These are phyloP conservation scores for Melanophora roralis DNA, from an alignment of 2,888 invertebrate genomes.

Conservation along the genomic window DNA sequence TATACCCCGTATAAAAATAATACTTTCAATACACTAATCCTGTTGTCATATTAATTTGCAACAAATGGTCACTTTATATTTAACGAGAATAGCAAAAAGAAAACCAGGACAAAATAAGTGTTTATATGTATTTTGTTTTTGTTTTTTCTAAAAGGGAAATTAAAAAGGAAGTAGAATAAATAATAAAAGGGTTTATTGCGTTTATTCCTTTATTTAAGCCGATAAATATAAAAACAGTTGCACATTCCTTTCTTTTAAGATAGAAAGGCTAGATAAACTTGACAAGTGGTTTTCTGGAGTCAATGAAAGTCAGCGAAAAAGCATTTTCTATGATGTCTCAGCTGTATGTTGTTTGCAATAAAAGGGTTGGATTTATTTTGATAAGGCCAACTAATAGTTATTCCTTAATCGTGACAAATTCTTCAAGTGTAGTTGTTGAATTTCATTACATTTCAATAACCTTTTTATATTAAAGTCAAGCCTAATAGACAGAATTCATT, in stretches of 20 bases:
- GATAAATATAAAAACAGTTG: slow-evolving; percentile 50
- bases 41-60: slow-evolving; percentile 66
- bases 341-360: background rate
- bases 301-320: slow-evolving; percentile 3
- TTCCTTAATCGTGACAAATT: no score
- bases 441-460: no score
- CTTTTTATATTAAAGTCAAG: no score
- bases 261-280: slow-evolving; percentile 49
- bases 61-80: slow-evolving; percentile 65
- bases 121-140: no score
- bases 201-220: background rate
- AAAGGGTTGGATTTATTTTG: slow-evolving; percentile 4
- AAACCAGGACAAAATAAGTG: slow-evolving; percentile 40
- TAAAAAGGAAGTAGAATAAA: slow-evolving; percentile 17
- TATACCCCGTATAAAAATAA: slow-evolving; percentile 25
- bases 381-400: background rate
- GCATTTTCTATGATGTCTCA: background rate
- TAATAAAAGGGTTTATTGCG: slow-evolving; percentile 53
- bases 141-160: slow-evolving; percentile 19
- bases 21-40: slow-evolving; percentile 57
- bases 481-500: no score
- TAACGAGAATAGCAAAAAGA: background rate
- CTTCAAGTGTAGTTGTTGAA: no score
- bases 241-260: slow-evolving; percentile 34
- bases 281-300: slow-evolving; percentile 38